These are phyloP conservation scores for Ashinkailepas kermadecensis DNA, from an alignment of 2,888 invertebrate genomes.

Conservation along the genomic window DNA sequence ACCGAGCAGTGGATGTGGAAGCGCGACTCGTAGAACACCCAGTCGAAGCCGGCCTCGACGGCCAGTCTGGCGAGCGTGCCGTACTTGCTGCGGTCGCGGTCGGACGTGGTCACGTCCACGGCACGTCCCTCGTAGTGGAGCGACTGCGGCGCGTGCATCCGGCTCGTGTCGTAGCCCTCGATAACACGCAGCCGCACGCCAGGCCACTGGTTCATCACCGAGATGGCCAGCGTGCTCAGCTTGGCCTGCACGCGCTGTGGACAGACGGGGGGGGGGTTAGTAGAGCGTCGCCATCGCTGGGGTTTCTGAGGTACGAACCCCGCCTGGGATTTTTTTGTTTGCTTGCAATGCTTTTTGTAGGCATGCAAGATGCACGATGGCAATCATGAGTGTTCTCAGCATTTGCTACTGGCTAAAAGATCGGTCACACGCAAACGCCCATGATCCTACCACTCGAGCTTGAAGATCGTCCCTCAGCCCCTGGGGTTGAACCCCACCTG, in stretches of 20 bases:
- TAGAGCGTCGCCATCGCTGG: too few species aligned
- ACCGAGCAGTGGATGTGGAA: slow-evolving; percentile 95
- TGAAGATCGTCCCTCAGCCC: too few species aligned
- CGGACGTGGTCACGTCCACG: slow-evolving; percentile 91
- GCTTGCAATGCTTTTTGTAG: too few species aligned
- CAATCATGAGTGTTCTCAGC: too few species aligned
- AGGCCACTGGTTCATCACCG: slow-evolving; percentile 98
- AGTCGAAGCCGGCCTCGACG: slow-evolving; percentile 95
- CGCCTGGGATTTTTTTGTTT: too few species aligned
- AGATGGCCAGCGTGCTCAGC: slow-evolving; percentile 84
- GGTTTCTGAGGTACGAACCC: too few species aligned
- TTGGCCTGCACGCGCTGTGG: slow-evolving; percentile 89
- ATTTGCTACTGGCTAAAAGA: too few species aligned
- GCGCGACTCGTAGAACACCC: slow-evolving; percentile 93
- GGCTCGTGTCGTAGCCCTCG: slow-evolving; percentile 88
- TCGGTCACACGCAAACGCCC: too few species aligned
- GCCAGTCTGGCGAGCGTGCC: slow-evolving; percentile 93
- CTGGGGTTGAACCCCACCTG: too few species aligned
- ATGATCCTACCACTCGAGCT: too few species aligned
- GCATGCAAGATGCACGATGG: too few species aligned
- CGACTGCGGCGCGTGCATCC: slow-evolving; percentile 68
- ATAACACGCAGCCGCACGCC: slow-evolving; percentile 85
- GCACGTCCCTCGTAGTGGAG: slow-evolving; percentile 97
- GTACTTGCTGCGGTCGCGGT: slow-evolving; percentile 84
- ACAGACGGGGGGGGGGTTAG: too few species aligned